A percentile compares a stretch with the other conserved stretches of the same genome.
These are phyloP conservation scores for Anolis carolinensis DNA, from an alignment of 2,113 vertebrate genomes.

Conservation along the genomic window DNA sequence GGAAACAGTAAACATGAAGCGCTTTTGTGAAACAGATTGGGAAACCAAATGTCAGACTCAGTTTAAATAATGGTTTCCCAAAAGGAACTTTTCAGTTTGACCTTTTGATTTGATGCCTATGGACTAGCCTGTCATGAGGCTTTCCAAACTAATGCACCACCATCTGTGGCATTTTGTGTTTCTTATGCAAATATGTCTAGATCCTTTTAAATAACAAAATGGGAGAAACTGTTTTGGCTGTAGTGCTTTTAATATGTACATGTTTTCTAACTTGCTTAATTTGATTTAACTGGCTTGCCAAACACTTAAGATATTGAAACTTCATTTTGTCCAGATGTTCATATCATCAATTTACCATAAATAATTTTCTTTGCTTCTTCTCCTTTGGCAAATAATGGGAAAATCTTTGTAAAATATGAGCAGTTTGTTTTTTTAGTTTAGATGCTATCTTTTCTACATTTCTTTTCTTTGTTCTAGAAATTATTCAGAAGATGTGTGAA, in stretches of 20 bases:
- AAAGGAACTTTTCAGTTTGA: conserved; percentile 42
- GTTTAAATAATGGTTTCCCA: conserved; percentile 43
- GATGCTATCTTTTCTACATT: not conserved
- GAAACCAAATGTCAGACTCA: conserved; percentile 33
- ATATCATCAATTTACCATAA: not conserved
- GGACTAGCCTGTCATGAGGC: conserved; percentile 21
- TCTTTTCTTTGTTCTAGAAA: not conserved
- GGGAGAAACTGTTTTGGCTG: not conserved
- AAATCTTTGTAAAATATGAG: not conserved
- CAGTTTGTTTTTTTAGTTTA: not conserved
- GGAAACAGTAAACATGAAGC: conserved; percentile 9
- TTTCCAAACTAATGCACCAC: conserved; percentile 49
- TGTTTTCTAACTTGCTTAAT: not conserved
- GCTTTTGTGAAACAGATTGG: conserved; percentile 39
- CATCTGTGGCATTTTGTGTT: conserved; percentile 53
- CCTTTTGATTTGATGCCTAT: conserved; percentile 49
- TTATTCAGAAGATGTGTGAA: not conserved
- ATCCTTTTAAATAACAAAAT: not conserved
- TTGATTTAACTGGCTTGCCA: not conserved
- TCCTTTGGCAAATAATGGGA: not conserved
- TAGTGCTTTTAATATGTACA: not conserved
- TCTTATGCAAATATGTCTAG: conserved; percentile 37
- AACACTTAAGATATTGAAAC: not conserved
- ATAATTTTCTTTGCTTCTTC: not conserved
- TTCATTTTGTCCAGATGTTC: not conserved